Evolutionary conservation across 2,888 invertebrate genomes (phyloP).

Genomic region (Minunthozetes semirufus): DNA sequence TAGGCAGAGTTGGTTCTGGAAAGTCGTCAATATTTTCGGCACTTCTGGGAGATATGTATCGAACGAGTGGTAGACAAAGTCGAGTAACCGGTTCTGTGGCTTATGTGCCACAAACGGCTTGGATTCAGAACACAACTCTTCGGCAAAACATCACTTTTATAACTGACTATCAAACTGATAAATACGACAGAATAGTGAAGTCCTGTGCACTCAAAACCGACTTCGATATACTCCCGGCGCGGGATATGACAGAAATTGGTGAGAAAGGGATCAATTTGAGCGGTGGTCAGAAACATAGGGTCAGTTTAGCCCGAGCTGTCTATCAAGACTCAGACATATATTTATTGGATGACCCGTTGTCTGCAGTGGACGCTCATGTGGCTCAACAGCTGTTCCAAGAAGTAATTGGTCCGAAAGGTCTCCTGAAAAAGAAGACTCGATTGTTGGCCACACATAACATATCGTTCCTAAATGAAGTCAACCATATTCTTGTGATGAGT

Average conservation of each 20-base stretch:
- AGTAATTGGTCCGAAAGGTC: conserved; percentile 53
- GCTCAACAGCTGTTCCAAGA: conserved; percentile 54
- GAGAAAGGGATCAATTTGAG: conserved; percentile 83
- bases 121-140: conserved; percentile 84
- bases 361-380: conserved; percentile 50
- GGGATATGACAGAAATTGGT: conserved; percentile 61
- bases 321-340: conserved; percentile 49
- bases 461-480: conserved; percentile 50
- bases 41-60: conserved; percentile 40
- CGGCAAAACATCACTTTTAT: conserved; percentile 92
- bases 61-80: conserved; percentile 42
- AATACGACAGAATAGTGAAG: conserved; percentile 68
- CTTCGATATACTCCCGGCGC: conserved; percentile 52
- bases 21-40: conserved; percentile 40
- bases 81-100: not conserved
- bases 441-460: conserved; percentile 53
- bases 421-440: conserved; percentile 54
- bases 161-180: conserved; percentile 65
- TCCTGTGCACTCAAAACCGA: conserved; percentile 67
- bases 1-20: conserved; percentile 39
- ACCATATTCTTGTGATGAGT: conserved; percentile 50
- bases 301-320: conserved; percentile 51
- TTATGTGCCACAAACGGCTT: conserved; percentile 78
- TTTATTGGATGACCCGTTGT: conserved; percentile 55
- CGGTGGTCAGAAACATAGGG: conserved; percentile 85